Evolutionary conservation across 2,888 invertebrate species (phyloP).

Genomic region (Seira musarum): DNA sequence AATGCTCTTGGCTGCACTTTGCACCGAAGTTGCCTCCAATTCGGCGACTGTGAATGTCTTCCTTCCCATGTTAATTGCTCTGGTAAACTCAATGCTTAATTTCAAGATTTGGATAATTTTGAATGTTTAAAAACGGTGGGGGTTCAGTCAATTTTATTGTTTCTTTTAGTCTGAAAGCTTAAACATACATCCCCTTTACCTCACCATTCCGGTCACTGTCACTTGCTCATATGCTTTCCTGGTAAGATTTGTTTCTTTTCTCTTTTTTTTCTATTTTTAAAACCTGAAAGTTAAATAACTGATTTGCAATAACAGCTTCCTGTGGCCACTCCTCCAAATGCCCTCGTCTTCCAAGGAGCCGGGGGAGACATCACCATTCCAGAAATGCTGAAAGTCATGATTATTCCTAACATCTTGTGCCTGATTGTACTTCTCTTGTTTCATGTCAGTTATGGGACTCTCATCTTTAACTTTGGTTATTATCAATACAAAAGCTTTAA

Average conservation of each 20-base stretch:
- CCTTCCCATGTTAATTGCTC: constrained; percentile 86
- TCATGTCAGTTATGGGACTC: constrained; percentile 63
- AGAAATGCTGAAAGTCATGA: constrained; percentile 67
- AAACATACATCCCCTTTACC: constrained; percentile 86
- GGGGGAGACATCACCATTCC: constrained; percentile 76
- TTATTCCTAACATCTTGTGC: constrained; percentile 66
- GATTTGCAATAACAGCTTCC: constrained; percentile 76
- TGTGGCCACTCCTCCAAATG: constrained; percentile 96
- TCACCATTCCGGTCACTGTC: constrained; percentile 91
- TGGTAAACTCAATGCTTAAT: constrained; percentile 75
- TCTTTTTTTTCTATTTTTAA: background rate
- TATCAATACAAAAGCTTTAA: constrained; percentile 61
- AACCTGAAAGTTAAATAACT: background rate
- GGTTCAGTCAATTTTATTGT: too few species aligned
- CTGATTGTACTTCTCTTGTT: constrained; percentile 60
- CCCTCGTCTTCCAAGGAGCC: constrained; percentile 82
- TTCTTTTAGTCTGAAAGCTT: constrained; percentile 79
- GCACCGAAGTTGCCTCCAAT: constrained; percentile 86
- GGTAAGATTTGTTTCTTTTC: constrained; percentile 26
- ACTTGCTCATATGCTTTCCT: constrained; percentile 91
- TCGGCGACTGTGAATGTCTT: constrained; percentile 93
- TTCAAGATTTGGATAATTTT: too few species aligned
- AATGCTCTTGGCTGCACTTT: constrained; percentile 80
- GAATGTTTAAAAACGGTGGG: too few species aligned
- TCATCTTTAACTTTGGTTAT: constrained; percentile 64